Percentiles rank a stretch among this genome's conserved stretches.
These are phyloP conservation scores for Sturnus vulgaris DNA, from an alignment of 2,113 vertebrate genomes.

Conservation along the genomic window DNA sequence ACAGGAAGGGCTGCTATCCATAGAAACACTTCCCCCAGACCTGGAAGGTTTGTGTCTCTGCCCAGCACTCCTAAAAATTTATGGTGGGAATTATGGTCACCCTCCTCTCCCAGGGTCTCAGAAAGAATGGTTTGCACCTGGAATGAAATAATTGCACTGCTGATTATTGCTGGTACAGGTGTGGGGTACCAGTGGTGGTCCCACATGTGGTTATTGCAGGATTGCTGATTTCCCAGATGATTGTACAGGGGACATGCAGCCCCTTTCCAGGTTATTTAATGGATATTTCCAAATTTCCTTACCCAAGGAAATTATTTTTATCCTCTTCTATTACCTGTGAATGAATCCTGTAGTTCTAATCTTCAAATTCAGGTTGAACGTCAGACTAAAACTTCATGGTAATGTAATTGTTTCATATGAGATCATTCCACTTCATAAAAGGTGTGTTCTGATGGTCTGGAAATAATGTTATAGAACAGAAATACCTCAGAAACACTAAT, in stretches of 20 bases:
- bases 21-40: not conserved
- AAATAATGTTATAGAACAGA: not conserved
- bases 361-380: not conserved
- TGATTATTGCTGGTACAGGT: rapidly evolving
- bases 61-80: not conserved
- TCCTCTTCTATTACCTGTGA: not conserved
- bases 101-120: not conserved
- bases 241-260: not conserved
- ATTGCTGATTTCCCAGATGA: not conserved
- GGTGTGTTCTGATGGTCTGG: slow-evolving; percentile 20
- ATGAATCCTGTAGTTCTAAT: not conserved
- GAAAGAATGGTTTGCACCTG: not conserved
- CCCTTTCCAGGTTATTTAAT: not conserved
- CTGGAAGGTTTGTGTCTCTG: not conserved
- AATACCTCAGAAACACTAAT: slow-evolving; percentile 32
- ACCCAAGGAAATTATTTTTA: not conserved
- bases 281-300: not conserved
- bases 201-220: not conserved
- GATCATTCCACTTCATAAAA: slow-evolving; percentile 28
- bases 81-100: not conserved
- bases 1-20: not conserved
- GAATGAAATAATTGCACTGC: not conserved
- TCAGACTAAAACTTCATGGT: not conserved
- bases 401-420: slow-evolving; percentile 9
- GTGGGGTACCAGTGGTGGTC: not conserved